A percentile compares a stretch with the other conserved stretches of the same genome.
Conservation (phyloP, 1,140 invertebrate species). For the Delia radicum region DNA sequence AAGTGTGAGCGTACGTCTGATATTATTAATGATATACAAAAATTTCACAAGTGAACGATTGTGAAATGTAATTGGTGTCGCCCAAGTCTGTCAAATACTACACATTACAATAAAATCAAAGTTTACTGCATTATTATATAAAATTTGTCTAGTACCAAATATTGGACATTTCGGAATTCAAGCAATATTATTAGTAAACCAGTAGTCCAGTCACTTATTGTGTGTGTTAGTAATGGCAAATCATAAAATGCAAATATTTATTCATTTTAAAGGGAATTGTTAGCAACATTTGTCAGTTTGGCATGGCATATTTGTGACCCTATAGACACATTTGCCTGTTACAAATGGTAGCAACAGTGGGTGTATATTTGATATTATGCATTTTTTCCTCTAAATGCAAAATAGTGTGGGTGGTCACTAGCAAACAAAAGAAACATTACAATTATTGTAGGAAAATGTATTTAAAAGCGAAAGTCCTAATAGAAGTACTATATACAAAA, state of each 20-base stretch:
- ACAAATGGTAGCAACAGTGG: constrained; percentile 6
- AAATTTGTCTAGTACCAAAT: too few relatives aligned
- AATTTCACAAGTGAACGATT: too few relatives aligned
- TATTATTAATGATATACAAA: too few relatives aligned
- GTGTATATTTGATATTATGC: neutral
- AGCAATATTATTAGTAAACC: neutral
- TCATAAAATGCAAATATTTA: constrained; percentile 5
- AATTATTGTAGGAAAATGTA: neutral
- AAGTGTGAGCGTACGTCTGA: too few relatives aligned
- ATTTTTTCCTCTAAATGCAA: neutral
- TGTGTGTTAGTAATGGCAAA: constrained; percentile 4
- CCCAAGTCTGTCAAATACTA: too few relatives aligned
- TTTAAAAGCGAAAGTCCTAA: constrained; percentile 16
- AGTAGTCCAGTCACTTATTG: neutral
- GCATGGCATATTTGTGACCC: constrained; percentile 3
- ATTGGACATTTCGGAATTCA: neutral
- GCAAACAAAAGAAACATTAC: neutral
- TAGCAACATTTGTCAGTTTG: neutral
- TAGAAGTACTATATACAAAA: neutral
- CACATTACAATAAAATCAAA: too few relatives aligned
- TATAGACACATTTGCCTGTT: neutral
- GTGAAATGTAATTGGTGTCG: too few relatives aligned
- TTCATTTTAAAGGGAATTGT: neutral
- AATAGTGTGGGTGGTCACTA: constrained; percentile 8
- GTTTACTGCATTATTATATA: too few relatives aligned